Conservation (phyloP, 2,113 vertebrate species). For the Campylorhamphus procurvoides region DNA sequence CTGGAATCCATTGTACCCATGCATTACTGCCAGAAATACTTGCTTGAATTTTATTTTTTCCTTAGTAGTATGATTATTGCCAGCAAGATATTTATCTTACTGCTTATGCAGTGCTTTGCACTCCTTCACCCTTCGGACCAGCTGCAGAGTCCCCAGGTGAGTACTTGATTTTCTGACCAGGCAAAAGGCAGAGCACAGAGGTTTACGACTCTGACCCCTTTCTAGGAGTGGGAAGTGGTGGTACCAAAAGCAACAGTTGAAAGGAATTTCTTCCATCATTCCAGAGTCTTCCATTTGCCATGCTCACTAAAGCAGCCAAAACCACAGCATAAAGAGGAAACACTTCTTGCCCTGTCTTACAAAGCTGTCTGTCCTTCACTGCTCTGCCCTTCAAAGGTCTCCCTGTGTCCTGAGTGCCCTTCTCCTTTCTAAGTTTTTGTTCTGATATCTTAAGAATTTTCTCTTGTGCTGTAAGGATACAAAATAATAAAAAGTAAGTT, state of each 20-base stretch:
- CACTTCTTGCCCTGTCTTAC: background rate
- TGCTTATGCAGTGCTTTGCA: background rate
- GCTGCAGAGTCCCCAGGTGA: background rate
- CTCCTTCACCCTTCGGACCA: background rate
- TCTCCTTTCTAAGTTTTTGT: background rate
- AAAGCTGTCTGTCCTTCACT: background rate
- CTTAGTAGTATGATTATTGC: background rate
- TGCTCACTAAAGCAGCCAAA: background rate
- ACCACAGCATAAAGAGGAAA: background rate
- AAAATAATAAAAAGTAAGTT: background rate
- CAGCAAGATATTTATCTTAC: background rate
- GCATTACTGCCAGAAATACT: background rate
- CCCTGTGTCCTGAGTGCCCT: background rate
- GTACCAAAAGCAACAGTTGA: background rate
- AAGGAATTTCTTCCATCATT: background rate
- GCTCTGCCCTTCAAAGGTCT: background rate
- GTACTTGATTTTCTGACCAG: background rate
- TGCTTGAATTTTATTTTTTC: background rate
- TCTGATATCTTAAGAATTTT: background rate
- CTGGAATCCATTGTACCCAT: background rate
- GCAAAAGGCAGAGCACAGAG: background rate
- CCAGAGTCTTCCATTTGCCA: background rate
- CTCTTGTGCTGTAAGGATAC: background rate
- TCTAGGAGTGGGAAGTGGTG: background rate
- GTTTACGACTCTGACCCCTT: background rate